These are phyloP conservation scores for Hippasteria phrygiana DNA, from an alignment of 53 echinoderm and acorn worm genomes.

Conservation along the genomic window DNA sequence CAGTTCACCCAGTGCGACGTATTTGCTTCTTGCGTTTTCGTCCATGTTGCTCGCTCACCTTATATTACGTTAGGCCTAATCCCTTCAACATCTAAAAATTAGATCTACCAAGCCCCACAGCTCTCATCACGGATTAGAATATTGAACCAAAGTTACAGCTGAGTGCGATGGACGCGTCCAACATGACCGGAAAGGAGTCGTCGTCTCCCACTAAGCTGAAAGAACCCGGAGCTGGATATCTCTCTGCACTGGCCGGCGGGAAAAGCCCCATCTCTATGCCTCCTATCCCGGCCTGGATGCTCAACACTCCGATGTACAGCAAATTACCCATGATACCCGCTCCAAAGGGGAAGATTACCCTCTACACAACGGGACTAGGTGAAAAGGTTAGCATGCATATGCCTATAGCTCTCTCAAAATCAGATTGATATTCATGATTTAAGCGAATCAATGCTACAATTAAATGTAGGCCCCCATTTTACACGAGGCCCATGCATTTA, in stretches of 20 bases:
- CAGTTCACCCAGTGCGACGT: too few relatives aligned
- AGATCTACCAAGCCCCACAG: neutral
- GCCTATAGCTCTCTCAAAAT: too few relatives aligned
- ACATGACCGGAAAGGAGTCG: neutral
- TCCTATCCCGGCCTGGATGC: slow-evolving; percentile 85
- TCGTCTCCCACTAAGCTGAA: too few relatives aligned
- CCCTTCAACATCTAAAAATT: neutral
- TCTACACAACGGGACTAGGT: slow-evolving; percentile 87
- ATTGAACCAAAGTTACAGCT: neutral
- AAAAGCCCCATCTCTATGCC: slow-evolving; percentile 79
- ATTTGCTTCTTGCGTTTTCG: too few relatives aligned
- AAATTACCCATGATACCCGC: slow-evolving; percentile 93
- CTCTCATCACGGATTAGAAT: neutral
- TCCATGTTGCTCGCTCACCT: too few relatives aligned
- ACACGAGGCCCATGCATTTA: too few relatives aligned
- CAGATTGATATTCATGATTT: too few relatives aligned
- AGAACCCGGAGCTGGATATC: slow-evolving; percentile 8
- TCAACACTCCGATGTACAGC: slow-evolving; percentile 89
- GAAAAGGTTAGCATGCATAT: slow-evolving; percentile 84
- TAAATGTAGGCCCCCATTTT: too few relatives aligned
- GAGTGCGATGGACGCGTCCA: neutral
- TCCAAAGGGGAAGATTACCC: slow-evolving; percentile 80
- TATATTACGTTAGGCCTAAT: too few relatives aligned
- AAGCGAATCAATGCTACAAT: too few relatives aligned
- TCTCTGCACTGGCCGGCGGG: slow-evolving; percentile 47